Evolutionary conservation across 2,113 vertebrate species (phyloP).

Genomic region (Trematocara stigmaticum): DNA sequence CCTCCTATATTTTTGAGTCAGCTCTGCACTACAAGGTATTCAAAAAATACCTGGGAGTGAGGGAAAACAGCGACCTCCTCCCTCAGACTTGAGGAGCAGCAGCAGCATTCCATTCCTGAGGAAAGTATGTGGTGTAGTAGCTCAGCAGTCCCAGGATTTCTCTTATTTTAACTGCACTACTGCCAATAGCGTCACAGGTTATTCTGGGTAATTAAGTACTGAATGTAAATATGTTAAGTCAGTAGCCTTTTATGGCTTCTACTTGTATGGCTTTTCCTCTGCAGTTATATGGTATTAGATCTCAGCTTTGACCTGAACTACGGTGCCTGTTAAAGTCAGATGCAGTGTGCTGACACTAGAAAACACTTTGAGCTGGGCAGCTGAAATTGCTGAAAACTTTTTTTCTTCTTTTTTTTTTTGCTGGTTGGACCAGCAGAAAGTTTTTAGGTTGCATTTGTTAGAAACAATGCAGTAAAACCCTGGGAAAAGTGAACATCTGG

Average conservation of each 20-base stretch:
- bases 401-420: neutral
- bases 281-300: neutral
- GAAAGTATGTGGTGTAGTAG: conserved; percentile 64
- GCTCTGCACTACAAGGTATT: conserved; percentile 20
- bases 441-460: neutral
- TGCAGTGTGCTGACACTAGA: conserved; percentile 5
- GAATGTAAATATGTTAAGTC: conserved; percentile 39
- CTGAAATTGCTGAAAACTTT: neutral
- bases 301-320: neutral
- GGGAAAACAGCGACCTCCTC: conserved; percentile 32
- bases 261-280: neutral
- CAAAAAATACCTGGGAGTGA: conserved; percentile 26
- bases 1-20: neutral
- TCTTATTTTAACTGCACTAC: conserved; percentile 45
- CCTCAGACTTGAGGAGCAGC: conserved; percentile 28
- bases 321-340: neutral
- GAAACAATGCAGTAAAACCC: neutral
- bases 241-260: conserved; percentile 8
- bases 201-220: conserved; percentile 54
- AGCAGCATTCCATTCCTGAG: conserved; percentile 63
- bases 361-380: neutral
- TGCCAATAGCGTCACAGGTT: conserved; percentile 43
- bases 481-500: neutral
- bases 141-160: conserved; percentile 64
- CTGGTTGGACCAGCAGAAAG: neutral